Conservation (phyloP, 1,140 invertebrate genomes). For the Colletes latitarsis region DNA sequence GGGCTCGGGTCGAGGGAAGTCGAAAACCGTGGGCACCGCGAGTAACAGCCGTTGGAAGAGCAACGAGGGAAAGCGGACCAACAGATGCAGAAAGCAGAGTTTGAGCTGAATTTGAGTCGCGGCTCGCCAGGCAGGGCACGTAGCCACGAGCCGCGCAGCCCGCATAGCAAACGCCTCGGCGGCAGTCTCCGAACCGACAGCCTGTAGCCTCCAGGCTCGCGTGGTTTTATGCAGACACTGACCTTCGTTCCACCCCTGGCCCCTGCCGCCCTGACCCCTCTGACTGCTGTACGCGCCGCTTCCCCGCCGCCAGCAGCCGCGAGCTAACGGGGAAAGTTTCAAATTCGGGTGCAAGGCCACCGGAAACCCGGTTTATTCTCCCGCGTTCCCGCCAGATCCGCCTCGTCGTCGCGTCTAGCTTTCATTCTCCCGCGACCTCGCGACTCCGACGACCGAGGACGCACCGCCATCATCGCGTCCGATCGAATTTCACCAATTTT, state of each 20-base stretch:
- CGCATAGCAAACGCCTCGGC: slow-evolving; percentile 78
- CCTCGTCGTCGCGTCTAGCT: slow-evolving; percentile 12
- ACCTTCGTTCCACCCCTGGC: slow-evolving; percentile 75
- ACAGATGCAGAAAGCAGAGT: slow-evolving; percentile 77
- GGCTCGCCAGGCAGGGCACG: slow-evolving; percentile 79
- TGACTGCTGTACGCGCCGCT: slow-evolving; percentile 25
- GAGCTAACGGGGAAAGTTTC: slow-evolving; percentile 79
- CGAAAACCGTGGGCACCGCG: no score
- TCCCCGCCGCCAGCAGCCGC: slow-evolving; percentile 54
- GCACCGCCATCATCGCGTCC: no score
- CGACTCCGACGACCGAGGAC: no score
- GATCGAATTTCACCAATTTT: no score
- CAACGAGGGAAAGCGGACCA: slow-evolving; percentile 71
- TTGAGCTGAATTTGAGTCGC: slow-evolving; percentile 80
- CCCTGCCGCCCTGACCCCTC: slow-evolving; percentile 51
- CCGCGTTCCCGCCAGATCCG: slow-evolving; percentile 44
- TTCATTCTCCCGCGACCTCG: not conserved
- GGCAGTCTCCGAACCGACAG: slow-evolving; percentile 73
- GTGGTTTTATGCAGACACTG: slow-evolving; percentile 81
- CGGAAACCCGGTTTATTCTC: slow-evolving; percentile 66
- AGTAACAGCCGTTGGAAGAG: slow-evolving; percentile 21
- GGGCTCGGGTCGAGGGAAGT: not conserved
- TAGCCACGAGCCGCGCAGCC: slow-evolving; percentile 76
- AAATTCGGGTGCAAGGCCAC: slow-evolving; percentile 80
- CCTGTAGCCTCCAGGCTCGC: slow-evolving; percentile 74